A percentile compares a stretch with the other conserved stretches of the same genome.
Evolutionary conservation across 2,888 invertebrate genomes (phyloP).

Genomic region (Onthophagus sagittarius): DNA sequence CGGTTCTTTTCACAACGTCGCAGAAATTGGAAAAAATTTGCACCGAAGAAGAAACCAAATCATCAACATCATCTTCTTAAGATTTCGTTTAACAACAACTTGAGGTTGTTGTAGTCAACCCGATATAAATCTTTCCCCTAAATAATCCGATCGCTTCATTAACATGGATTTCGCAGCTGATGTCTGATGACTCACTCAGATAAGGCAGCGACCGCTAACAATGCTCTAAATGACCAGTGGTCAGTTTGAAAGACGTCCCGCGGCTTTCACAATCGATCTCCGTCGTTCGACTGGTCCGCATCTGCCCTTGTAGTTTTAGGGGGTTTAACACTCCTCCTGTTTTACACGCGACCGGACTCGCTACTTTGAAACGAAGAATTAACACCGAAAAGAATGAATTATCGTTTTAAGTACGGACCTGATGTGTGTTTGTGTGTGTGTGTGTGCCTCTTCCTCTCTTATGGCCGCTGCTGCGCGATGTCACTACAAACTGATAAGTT

Average conservation of each 20-base stretch:
- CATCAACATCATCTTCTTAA: no score
- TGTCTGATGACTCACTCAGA: slow-evolving; percentile 44
- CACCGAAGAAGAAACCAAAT: background rate
- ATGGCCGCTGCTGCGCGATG: background rate
- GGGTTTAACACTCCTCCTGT: background rate
- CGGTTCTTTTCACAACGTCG: slow-evolving; percentile 21
- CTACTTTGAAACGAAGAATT: background rate
- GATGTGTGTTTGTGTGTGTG: no score
- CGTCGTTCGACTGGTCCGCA: slow-evolving; percentile 26
- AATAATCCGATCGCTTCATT: slow-evolving; percentile 33
- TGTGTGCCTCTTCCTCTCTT: background rate
- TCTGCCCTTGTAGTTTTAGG: background rate
- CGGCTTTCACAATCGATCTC: slow-evolving; percentile 45
- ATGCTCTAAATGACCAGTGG: slow-evolving; percentile 44
- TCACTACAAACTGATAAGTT: slow-evolving; percentile 33
- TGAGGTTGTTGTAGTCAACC: background rate
- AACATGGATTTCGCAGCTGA: slow-evolving; percentile 41
- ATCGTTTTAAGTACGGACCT: background rate
- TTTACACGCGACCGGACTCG: background rate
- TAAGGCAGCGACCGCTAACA: slow-evolving; percentile 38
- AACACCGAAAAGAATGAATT: background rate
- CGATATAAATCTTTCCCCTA: background rate
- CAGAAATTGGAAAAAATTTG: background rate
- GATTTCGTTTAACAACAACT: no score
- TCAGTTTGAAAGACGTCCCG: slow-evolving; percentile 46